phyloP scores from a whole-genome alignment of 2,797 vertebrate genomes.

The Gobio occitaniae region DNA sequence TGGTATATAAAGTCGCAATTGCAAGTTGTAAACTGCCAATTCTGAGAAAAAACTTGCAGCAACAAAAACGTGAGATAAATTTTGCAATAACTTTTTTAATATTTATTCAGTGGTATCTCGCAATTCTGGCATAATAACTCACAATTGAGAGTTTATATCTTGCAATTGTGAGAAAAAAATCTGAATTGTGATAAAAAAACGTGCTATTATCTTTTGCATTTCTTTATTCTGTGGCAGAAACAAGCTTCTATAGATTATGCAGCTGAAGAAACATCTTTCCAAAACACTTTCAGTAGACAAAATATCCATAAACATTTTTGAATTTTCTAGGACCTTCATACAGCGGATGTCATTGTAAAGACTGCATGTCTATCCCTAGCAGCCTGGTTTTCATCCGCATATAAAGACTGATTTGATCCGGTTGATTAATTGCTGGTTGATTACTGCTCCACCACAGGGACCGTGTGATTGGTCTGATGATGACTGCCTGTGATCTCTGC shows the following conservation, averaged over 20 bases:
- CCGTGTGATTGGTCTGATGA: conserved; percentile 97
- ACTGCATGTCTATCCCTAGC: neutral
- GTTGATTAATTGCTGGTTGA: neutral
- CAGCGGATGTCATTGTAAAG: neutral
- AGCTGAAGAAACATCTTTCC: neutral
- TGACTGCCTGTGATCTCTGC: conserved; percentile 99
- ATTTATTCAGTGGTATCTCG: no score
- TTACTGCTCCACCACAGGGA: conserved; percentile 78
- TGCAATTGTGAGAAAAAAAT: no score
- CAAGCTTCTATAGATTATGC: neutral
- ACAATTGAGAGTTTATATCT: neutral
- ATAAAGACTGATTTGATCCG: neutral
- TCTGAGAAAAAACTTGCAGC: no score
- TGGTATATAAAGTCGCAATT: neutral
- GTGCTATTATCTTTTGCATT: neutral
- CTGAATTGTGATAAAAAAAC: no score
- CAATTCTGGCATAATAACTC: no score
- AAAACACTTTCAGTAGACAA: neutral
- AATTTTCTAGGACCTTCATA: neutral
- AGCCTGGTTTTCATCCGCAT: neutral
- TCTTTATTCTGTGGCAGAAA: neutral
- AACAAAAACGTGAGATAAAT: no score
- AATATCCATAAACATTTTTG: neutral
- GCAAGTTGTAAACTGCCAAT: neutral
- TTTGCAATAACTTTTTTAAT: no score